These are phyloP conservation scores for Drosophila maculinotata DNA, from an alignment of 2,888 invertebrate genomes.

Conservation along the genomic window DNA sequence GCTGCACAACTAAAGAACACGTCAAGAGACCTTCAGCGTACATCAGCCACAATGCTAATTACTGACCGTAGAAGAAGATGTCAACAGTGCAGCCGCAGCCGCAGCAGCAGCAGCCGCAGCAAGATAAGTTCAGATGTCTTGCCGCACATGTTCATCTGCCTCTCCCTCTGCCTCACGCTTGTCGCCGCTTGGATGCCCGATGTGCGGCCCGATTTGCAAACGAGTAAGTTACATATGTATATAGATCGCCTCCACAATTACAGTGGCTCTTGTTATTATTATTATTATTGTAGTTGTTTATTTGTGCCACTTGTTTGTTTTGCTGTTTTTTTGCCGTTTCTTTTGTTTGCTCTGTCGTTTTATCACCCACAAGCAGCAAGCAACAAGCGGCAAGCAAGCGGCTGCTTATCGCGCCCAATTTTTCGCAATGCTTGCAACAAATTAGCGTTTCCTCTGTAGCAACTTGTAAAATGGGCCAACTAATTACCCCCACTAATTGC, in stretches of 20 bases:
- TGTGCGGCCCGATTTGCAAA: slow-evolving; percentile 82
- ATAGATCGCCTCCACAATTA: slow-evolving; percentile 14
- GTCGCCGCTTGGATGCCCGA: slow-evolving; percentile 82
- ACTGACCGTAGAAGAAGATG: slow-evolving; percentile 43
- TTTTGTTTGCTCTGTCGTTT: slow-evolving; percentile 43
- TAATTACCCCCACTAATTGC: slow-evolving; percentile 34
- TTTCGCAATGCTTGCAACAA: slow-evolving; percentile 72
- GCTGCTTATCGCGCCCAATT: slow-evolving; percentile 66
- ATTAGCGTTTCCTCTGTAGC: slow-evolving; percentile 67
- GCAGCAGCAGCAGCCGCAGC: slow-evolving; percentile 3
- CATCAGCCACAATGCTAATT: slow-evolving; percentile 61
- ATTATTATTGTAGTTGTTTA: slow-evolving; percentile 44
- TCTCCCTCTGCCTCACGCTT: slow-evolving; percentile 11
- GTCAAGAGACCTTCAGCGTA: slow-evolving; percentile 65
- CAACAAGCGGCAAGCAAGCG: slow-evolving; percentile 1
- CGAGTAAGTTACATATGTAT: slow-evolving; percentile 74
- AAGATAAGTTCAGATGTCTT: slow-evolving; percentile 24
- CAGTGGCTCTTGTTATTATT: slow-evolving; percentile 12
- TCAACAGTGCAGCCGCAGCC: slow-evolving; percentile 29
- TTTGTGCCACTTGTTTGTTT: slow-evolving; percentile 62
- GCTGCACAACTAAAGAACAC: slow-evolving; percentile 40
- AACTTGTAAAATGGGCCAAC: slow-evolving; percentile 44
- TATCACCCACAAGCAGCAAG: slow-evolving; percentile 36
- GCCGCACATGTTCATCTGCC: slow-evolving; percentile 19
- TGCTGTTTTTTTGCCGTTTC: slow-evolving; percentile 34